Evolutionary conservation across 2,888 invertebrate genomes (phyloP).

Genomic region (Pedicia rivosa): DNA sequence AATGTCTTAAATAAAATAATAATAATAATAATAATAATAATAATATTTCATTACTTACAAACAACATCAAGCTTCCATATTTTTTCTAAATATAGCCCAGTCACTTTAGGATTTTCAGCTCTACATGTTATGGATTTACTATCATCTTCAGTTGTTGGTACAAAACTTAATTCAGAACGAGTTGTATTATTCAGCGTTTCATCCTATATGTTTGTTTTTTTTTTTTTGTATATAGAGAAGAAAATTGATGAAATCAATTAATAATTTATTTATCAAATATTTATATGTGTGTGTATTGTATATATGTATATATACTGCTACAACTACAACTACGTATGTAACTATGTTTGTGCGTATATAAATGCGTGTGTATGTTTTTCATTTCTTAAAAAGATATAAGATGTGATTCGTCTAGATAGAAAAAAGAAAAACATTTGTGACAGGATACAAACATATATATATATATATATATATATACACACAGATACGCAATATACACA

Average conservation of each 20-base stretch:
- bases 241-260: neutral
- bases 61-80: constrained; percentile 67
- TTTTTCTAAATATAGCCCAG: constrained; percentile 54
- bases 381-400: no score
- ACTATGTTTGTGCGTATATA: no score
- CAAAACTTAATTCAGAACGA: constrained; percentile 62
- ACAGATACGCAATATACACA: no score
- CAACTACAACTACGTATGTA: no score
- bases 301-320: neutral
- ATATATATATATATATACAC: no score
- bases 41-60: constrained; percentile 41
- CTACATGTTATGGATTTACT: constrained; percentile 65
- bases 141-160: constrained; percentile 65
- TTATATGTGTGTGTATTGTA: no score
- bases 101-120: constrained; percentile 70
- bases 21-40: neutral
- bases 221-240: no score
- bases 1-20: constrained; percentile 3
- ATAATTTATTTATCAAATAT: no score
- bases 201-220: constrained; percentile 38
- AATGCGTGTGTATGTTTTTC: no score
- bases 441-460: no score
- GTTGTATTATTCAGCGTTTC: constrained; percentile 60
- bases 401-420: no score
- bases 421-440: no score